Percentiles rank a stretch among this genome's conserved stretches.
These are phyloP conservation scores for Brevimyrus niger DNA, from an alignment of 2,113 vertebrate species.

Conservation along the genomic window DNA sequence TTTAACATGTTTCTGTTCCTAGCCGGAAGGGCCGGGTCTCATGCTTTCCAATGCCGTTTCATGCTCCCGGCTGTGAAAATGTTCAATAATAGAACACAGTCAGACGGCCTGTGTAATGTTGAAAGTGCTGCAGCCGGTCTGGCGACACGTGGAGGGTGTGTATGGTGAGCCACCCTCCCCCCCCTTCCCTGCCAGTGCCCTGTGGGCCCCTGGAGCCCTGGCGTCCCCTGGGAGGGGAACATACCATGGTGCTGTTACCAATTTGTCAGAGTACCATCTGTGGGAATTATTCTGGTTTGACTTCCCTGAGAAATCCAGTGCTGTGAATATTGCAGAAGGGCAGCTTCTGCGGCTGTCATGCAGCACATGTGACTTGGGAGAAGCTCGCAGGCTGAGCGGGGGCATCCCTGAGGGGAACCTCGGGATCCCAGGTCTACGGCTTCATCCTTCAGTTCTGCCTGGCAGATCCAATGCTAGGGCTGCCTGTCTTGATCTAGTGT, in stretches of 20 bases:
- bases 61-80: conserved; percentile 20
- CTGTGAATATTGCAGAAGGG: not conserved
- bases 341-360: not conserved
- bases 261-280: not conserved
- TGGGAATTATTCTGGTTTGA: not conserved
- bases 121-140: conserved; percentile 14
- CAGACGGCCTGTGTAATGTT: not conserved
- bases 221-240: not conserved
- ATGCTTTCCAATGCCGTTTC: conserved; percentile 29
- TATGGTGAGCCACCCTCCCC: not conserved
- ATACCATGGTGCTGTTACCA: not conserved
- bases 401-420: not conserved
- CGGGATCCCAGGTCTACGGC: not conserved
- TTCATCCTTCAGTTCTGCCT: not conserved
- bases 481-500: not conserved
- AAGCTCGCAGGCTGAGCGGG: not conserved
- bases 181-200: not conserved
- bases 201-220: not conserved
- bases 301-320: not conserved
- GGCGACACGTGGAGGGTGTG: not conserved
- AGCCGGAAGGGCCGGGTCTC: conserved; percentile 9
- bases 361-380: not conserved
- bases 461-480: not conserved
- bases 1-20: not conserved
- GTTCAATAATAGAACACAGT: not conserved